Base-by-base conservation (phyloP, 2,888 invertebrate species). In the Mamestra brassicae region DNA sequence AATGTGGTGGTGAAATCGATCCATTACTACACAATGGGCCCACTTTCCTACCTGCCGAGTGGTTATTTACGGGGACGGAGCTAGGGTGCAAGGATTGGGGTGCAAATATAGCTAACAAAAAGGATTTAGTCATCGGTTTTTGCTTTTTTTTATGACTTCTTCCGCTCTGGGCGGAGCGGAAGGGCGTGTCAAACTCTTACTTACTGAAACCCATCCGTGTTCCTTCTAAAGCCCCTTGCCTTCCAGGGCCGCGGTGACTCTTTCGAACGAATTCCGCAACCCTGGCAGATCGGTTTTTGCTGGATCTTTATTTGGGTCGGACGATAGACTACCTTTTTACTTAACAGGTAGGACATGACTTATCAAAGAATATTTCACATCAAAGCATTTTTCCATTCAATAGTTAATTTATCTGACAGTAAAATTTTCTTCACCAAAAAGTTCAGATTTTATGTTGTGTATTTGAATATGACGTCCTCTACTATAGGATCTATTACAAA, bases 1-100 rank as follows among this genome's bases (percentile, higher is more conserved):
- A 85, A 74, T 74, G 66, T 71, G 54, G 74, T 69, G 42, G 68
- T 11, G 26, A 55, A 74, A 80, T 66, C 70, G 70, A 63, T 74
- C 79, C 71, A 80, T 85, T 85, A 82, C 58, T 63, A 26, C 47
- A 80, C 84, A 83, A 85, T 82, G 60, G 65, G 64, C 57, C 64
- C 64, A 67, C 61, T 71, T 65, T 58, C 38, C 62, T 57, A 58
- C 62, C 70, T 64, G 61, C 47, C 8, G 42, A 64, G 63, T 50
- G 57, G 50, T 38, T 62, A 42, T 76, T 70, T 64, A 10, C 6
- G 15, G 58, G 64, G 64, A 54, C 34, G 76, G 63, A 26, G 15
- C 34, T 4, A 5, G 47, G n/a, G n/a, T 72, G 58, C 62, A 38
- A n/a, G 15, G 7, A 45, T 47, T n/a, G 13, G 5, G 13, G 15